These are phyloP conservation scores for Oxyura jamaicensis DNA, from an alignment of 2,113 vertebrate genomes.

Conservation along the genomic window DNA sequence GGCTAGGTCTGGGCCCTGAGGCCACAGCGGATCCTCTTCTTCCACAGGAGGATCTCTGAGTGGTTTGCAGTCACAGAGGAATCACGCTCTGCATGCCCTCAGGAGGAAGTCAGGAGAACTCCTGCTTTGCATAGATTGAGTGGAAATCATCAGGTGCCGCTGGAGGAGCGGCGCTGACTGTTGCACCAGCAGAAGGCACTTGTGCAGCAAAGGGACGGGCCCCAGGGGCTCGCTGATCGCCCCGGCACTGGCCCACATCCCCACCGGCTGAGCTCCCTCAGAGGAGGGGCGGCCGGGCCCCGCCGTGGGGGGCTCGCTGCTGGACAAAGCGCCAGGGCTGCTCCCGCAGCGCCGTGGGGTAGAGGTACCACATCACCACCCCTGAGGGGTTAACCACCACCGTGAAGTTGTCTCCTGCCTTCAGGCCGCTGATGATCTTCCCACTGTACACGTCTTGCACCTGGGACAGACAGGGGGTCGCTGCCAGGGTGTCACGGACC, in stretches of 20 bases:
- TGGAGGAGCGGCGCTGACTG: background rate
- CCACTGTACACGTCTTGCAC: slow-evolving; percentile 78
- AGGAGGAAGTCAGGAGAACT: background rate
- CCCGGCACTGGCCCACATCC: background rate
- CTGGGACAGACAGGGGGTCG: slow-evolving; percentile 63
- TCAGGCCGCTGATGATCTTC: slow-evolving; percentile 65
- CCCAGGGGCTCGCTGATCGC: background rate
- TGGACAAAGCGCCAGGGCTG: background rate
- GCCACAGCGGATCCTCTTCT: background rate
- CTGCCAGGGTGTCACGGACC: background rate
- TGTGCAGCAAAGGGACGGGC: background rate
- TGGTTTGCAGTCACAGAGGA: background rate
- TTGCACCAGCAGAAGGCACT: background rate
- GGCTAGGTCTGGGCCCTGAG: background rate
- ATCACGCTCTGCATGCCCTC: background rate
- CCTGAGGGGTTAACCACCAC: slow-evolving; percentile 89
- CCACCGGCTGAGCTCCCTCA: background rate
- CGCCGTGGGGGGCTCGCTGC: fast-evolving
- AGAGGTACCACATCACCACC: slow-evolving; percentile 93
- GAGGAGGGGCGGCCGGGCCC: background rate
- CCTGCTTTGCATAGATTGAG: fast-evolving
- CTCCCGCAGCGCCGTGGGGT: slow-evolving; percentile 19
- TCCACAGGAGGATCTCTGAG: background rate
- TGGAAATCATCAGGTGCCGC: background rate
- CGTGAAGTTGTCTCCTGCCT: slow-evolving; percentile 77